Evolutionary conservation across 1,140 invertebrate species (phyloP).

Genomic region (Homarus americanus): DNA sequence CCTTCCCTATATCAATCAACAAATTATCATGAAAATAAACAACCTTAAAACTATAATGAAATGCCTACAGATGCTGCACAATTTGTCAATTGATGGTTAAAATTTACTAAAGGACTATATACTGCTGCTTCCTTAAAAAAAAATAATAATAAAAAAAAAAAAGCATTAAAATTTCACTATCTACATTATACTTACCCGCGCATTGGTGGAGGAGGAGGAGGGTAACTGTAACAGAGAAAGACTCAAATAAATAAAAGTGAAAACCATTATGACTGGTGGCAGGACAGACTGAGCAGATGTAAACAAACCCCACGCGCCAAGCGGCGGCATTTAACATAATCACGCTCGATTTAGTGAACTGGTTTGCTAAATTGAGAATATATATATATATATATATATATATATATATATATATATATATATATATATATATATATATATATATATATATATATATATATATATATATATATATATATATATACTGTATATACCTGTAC

Average conservation of each 20-base stretch:
- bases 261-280: too few species aligned
- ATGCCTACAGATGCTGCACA: background rate
- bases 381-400: too few species aligned
- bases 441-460: too few species aligned
- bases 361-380: too few species aligned
- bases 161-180: background rate
- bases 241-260: background rate
- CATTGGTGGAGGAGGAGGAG: conserved; percentile 34
- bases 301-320: too few species aligned
- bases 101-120: conserved; percentile 2
- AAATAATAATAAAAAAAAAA: background rate
- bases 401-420: too few species aligned
- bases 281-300: too few species aligned
- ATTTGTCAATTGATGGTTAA: background rate
- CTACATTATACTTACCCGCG: conserved; percentile 1
- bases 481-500: too few species aligned
- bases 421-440: too few species aligned
- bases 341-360: too few species aligned
- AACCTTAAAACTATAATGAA: conserved; percentile 12
- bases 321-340: too few species aligned
- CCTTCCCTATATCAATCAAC: conserved; percentile 19
- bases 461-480: too few species aligned
- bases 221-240: conserved; percentile 13
- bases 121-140: background rate
- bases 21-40: conserved; percentile 18